Evolutionary conservation across 2,797 vertebrate species (phyloP), one percentile per base, ranked within the genome.

Genomic region (Acrossocheilus wenchowensis): DNA sequence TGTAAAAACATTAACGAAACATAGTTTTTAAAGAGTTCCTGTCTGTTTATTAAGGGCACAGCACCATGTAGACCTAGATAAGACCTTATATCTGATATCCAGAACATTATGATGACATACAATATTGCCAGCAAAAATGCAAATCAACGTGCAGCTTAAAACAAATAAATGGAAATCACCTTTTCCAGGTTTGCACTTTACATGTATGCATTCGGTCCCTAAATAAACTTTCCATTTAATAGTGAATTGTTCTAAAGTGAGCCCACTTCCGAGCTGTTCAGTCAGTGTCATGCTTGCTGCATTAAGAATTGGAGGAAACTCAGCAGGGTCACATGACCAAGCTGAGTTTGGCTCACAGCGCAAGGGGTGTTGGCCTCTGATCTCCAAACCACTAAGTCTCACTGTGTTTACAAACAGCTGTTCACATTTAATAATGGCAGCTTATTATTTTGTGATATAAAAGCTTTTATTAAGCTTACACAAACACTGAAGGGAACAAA

Each of bases 231-330:
- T 66, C 23, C 77, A 12, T 45, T 80, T 81, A 43, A 30, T 43
- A 48, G 30, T 39, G 69, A 60, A 81, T 81, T 52, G 75, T 81
- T 52, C 69, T 81, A 8, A 74, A 52, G 43, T 50, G 41, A 74
- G 41, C 43, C 21, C 54, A 64, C 30, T 5, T 62, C 48, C 17
- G 36, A 78, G 48, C 50, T 41, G 74, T 43, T 79, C 68, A 26
- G 62, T 62, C 30, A 83, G 17, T 54, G 50, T 23, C 19, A 4
- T 57, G n/a, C 43, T 19, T 15, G 17, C 41, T 64, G 64, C 26
- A 83, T 48, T 81, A 87, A 85, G 85, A 88, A 86, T 85, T 82
- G 85, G 54, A 87, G 86, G 87, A 88, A 88, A 78, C 84, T 52
- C 5, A 17, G 82, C 21, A 69, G 75, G 62, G 82, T 77, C 86